phyloP scores from a whole-genome alignment of 2,797 vertebrate genomes.

The Clarias platycephalus region DNA sequence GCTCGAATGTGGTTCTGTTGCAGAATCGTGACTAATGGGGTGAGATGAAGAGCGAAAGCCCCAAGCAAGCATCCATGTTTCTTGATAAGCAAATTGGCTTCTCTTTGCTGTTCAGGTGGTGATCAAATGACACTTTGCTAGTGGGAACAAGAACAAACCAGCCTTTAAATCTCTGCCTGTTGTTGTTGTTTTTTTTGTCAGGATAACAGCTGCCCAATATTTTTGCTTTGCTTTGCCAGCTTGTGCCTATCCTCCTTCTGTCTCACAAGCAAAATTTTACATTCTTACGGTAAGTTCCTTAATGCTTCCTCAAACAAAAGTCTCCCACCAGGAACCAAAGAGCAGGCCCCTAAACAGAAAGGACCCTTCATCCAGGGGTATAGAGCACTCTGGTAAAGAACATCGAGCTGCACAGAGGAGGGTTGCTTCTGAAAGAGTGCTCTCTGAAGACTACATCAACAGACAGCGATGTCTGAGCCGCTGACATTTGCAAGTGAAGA shows the following conservation, averaged over 20 bases:
- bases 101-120: conserved; percentile 11
- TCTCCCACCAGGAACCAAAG: conserved; percentile 43
- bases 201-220: conserved; percentile 20
- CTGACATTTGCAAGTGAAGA: conserved; percentile 66
- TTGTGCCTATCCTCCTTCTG: background rate
- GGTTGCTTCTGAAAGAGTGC: conserved; percentile 56
- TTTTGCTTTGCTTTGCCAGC: conserved; percentile 7
- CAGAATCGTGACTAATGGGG: conserved; percentile 49
- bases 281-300: conserved; percentile 1
- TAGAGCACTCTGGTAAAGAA: conserved; percentile 33
- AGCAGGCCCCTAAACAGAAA: conserved; percentile 33
- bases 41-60: conserved; percentile 18
- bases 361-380: conserved; percentile 31
- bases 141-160: conserved; percentile 29
- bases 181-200: background rate
- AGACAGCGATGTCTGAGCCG: conserved; percentile 55
- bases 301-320: background rate
- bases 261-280: conserved; percentile 5
- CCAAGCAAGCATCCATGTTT: background rate
- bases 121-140: conserved; percentile 28
- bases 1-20: conserved; percentile 28
- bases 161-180: conserved; percentile 1
- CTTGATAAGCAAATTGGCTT: conserved; percentile 17
- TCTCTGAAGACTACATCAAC: conserved; percentile 56
- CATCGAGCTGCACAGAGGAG: conserved; percentile 59